A percentile compares a stretch with the other conserved stretches of the same genome.
phyloP scores from a whole-genome alignment of 2,113 vertebrate genomes.

The Rousettus leschenaultii region DNA sequence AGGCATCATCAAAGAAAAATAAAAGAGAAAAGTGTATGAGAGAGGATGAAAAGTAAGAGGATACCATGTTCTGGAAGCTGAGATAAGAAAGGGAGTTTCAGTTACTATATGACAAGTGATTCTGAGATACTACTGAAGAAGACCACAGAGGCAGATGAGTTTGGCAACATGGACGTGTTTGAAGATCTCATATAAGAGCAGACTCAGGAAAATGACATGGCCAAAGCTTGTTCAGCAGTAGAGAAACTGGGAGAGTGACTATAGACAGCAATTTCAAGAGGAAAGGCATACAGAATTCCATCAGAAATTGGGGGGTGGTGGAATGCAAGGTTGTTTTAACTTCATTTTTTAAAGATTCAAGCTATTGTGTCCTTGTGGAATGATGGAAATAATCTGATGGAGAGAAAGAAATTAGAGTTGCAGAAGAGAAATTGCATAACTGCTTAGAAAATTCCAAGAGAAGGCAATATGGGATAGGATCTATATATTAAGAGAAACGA shows the following conservation, averaged over 20 bases:
- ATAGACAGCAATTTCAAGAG: background rate
- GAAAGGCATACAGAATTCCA: background rate
- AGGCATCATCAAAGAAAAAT: background rate
- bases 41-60: background rate
- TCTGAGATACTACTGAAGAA: background rate
- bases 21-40: background rate
- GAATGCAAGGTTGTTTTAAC: too few species aligned
- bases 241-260: too few species aligned
- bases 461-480: background rate
- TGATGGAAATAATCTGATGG: background rate
- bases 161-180: background rate
- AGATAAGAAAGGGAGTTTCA: too few species aligned
- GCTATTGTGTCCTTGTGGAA: background rate
- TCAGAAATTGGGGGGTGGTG: accelerated
- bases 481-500: background rate
- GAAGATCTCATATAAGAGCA: background rate
- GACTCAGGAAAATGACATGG: accelerated
- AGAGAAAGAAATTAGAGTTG: background rate
- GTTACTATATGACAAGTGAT: background rate
- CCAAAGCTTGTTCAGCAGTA: background rate
- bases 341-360: background rate
- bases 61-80: background rate
- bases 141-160: background rate
- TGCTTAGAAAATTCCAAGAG: background rate
- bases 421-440: background rate